Conservation (phyloP, 2,888 invertebrate species). For the Tipula confusa region DNA sequence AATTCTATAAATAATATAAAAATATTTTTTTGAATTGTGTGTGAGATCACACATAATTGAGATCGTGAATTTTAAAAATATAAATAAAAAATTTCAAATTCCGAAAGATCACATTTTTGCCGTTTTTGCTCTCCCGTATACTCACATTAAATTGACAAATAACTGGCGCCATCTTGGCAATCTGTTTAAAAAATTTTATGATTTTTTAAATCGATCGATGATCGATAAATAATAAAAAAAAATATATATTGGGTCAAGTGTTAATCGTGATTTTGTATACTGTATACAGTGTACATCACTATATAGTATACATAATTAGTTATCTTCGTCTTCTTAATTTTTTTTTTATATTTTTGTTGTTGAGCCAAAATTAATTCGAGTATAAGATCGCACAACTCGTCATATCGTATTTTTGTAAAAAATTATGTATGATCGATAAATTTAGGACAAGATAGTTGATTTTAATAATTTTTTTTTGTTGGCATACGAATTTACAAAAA, state of each 20-base stretch:
- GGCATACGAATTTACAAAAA: neutral
- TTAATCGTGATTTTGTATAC: neutral
- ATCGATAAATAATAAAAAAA: neutral
- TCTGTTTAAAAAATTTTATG: neutral
- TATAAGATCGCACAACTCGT: neutral
- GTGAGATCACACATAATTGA: neutral
- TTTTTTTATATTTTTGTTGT: neutral
- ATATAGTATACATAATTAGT: neutral
- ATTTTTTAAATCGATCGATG: neutral
- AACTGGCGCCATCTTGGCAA: neutral
- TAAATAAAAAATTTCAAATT: neutral
- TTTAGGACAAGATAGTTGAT: neutral
- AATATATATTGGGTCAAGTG: neutral
- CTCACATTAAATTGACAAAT: neutral
- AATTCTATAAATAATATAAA: slow-evolving; percentile 17
- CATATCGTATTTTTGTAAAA: neutral
- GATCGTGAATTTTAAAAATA: neutral
- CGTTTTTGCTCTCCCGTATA: neutral
- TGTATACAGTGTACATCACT: too few species aligned
- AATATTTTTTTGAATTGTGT: neutral
- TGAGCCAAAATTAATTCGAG: neutral
- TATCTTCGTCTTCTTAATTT: too few species aligned
- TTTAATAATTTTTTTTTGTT: neutral
- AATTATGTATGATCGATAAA: neutral
- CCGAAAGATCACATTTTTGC: neutral